Evolutionary conservation across 2,888 invertebrate genomes (phyloP).

Genomic region (Troilus luridus): DNA sequence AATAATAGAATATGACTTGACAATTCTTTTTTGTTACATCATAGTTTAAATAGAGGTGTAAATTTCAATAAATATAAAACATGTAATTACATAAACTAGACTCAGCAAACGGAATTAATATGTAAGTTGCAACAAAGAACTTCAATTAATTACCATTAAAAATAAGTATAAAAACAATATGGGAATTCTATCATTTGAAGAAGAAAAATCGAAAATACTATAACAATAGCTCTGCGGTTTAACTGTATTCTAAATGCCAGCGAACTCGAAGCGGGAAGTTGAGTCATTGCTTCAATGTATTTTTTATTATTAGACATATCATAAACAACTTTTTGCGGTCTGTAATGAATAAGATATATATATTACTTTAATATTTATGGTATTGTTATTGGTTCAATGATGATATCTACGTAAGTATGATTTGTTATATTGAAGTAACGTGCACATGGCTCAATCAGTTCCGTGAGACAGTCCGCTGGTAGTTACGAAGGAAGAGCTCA

Average conservation of each 20-base stretch:
- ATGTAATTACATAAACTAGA: no score
- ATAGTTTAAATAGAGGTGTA: no score
- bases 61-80: no score
- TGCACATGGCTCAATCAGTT: neutral
- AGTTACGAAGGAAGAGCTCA: neutral
- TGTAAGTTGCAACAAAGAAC: no score
- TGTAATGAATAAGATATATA: no score
- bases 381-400: neutral
- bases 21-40: no score
- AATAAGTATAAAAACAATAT: no score
- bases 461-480: neutral
- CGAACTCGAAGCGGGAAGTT: neutral
- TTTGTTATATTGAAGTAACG: neutral
- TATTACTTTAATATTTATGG: no score
- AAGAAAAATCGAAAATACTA: neutral
- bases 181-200: neutral
- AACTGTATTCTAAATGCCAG: slow-evolving; percentile 17
- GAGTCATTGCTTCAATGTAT: neutral
- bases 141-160: no score
- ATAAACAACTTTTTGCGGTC: neutral
- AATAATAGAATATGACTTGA: no score
- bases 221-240: neutral
- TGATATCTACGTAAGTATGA: neutral
- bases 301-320: neutral
- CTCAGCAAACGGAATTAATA: no score